Evolutionary conservation across 2,888 invertebrate genomes (phyloP).

Genomic region (Drosophila macrospina): DNA sequence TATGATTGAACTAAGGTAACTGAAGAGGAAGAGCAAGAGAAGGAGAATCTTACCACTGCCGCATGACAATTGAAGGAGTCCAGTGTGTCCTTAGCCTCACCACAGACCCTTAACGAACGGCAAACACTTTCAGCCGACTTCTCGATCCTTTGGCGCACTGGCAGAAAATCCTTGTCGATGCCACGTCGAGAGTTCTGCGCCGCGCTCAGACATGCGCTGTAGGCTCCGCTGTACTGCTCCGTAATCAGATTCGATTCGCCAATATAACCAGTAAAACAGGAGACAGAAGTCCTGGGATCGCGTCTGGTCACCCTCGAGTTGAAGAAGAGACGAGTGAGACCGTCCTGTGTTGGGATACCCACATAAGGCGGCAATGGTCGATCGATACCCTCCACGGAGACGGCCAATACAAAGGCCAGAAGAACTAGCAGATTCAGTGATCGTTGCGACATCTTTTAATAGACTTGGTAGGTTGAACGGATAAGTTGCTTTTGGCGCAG

Average conservation of each 20-base stretch:
- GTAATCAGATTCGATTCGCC: conserved; percentile 66
- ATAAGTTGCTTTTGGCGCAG: conserved; percentile 69
- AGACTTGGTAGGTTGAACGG: conserved; percentile 10
- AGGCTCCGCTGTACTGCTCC: conserved; percentile 68
- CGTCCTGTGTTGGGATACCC: conserved; percentile 69
- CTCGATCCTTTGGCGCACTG: conserved; percentile 59
- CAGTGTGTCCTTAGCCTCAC: conserved; percentile 60
- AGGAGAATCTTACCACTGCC: conserved; percentile 63
- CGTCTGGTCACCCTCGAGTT: conserved; percentile 64
- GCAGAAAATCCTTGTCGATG: conserved; percentile 64
- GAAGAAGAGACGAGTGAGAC: conserved; percentile 73
- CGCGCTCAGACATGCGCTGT: conserved; percentile 52
- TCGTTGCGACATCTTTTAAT: conserved; percentile 26
- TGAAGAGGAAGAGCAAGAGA: too few species aligned
- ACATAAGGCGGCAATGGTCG: conserved; percentile 69
- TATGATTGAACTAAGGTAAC: too few species aligned
- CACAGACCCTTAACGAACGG: conserved; percentile 53
- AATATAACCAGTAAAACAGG: conserved; percentile 78
- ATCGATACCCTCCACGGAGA: conserved; percentile 27
- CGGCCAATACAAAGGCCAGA: conserved; percentile 26
- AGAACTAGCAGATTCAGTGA: conserved; percentile 21
- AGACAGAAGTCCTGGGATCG: conserved; percentile 71
- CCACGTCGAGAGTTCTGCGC: conserved; percentile 60
- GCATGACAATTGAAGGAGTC: conserved; percentile 76
- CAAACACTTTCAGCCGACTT: conserved; percentile 61